A percentile compares a stretch with the other conserved stretches of the same genome.
Conservation (phyloP, 2,113 vertebrate species). For the Stercorarius parasiticus region DNA sequence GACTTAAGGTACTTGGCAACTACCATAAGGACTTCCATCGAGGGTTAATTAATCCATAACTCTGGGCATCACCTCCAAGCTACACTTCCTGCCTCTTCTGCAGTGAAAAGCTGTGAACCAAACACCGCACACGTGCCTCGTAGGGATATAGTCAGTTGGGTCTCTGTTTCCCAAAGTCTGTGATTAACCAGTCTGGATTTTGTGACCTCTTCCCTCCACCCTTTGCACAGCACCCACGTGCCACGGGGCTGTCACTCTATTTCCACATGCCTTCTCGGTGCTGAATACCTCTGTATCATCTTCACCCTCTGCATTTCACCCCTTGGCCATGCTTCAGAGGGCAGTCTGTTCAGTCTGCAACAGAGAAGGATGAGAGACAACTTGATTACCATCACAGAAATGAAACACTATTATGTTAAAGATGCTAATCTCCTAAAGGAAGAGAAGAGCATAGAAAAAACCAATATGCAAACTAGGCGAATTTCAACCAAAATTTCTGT, state of each 20-base stretch:
- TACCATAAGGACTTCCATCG: not conserved
- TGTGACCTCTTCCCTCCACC: not conserved
- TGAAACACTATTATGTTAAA: not conserved
- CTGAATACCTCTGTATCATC: not conserved
- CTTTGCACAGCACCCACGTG: not conserved
- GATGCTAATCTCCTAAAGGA: not conserved
- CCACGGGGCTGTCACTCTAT: rapidly evolving
- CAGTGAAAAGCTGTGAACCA: not conserved
- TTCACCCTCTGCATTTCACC: not conserved
- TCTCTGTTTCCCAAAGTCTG: not conserved
- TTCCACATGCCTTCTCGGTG: not conserved
- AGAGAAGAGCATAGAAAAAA: not conserved
- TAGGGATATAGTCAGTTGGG: not conserved
- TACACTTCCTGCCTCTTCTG: not conserved
- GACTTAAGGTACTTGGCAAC: not conserved
- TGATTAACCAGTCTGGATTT: not conserved
- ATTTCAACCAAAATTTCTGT: not conserved
- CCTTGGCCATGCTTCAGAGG: not conserved
- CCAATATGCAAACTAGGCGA: not conserved
- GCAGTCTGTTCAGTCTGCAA: not conserved
- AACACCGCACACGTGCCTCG: rapidly evolving
- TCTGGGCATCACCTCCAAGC: not conserved
- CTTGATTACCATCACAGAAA: not conserved
- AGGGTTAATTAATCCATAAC: not conserved
- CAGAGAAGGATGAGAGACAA: not conserved